Evolutionary conservation across 2,113 vertebrate species (phyloP), one percentile per base, ranked within the genome.

Genomic region (Chaetodon auriga): DNA sequence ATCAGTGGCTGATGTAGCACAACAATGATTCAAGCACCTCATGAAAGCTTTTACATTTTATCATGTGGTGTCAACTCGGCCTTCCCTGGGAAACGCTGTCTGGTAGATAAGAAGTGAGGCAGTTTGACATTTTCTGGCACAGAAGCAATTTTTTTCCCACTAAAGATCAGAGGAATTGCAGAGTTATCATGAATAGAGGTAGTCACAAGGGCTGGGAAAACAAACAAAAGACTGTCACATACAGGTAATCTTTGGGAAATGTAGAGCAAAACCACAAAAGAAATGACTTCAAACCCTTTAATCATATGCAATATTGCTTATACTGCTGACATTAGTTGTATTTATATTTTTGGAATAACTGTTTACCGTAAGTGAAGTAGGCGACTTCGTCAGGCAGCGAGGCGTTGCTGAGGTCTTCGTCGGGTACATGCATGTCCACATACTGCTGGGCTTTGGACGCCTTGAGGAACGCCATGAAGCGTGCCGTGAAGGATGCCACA

Each of bases 391-490:
- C 97, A 11, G 98, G 98, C 86, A 99, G 96, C 0, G 96, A 96
- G 89, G 94, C 97, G 0, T 96, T 98, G 88, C 84, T 96, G 77
- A 99, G 94, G 87, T 99, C 96, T 15, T 95, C 90, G 1, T 97
- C 96, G 30, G 94, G 96, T 19, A 99, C 96, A 0, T 98, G 95
- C 85, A 96, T 92, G 82, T 99, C 97, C 61, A 99, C 97, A 3
- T 99, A 99, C 30, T 96, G 95, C 89, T 99, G 98, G 70, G 97
- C 97, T 94, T 98, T 97, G 3, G 96, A 95, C 0, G 98, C 98
- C 85, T 99, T 98, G 58, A 99, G 96, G 85, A 99, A 99, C 30
- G 98, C 98, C 97, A 99, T 99, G 92, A 99, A 96, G 66, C 98
- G 96, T 18, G 97, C 97, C 0, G 98, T 99, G 95, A 97, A 99